Conservation (phyloP, 2,888 invertebrate species). For the Ariolimax columbianus region DNA sequence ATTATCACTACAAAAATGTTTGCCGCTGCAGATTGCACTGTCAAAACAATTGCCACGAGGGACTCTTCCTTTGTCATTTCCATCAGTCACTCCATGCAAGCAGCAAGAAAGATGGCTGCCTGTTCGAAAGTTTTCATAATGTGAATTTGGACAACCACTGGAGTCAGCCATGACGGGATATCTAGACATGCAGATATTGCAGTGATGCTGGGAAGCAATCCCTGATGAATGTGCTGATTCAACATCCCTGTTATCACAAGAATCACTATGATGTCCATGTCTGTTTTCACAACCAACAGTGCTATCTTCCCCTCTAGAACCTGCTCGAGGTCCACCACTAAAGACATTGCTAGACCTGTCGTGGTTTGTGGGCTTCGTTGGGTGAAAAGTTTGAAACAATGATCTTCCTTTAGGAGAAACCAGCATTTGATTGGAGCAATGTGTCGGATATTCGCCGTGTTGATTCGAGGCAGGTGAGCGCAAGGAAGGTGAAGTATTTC, state of each 20-base stretch:
- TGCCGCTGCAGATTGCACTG: neutral
- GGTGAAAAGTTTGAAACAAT: conserved; percentile 49
- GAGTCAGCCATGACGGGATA: conserved; percentile 28
- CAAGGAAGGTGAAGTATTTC: conserved; percentile 21
- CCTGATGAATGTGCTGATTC: conserved; percentile 22
- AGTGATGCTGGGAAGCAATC: neutral
- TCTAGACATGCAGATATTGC: conserved; percentile 19
- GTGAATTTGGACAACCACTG: neutral
- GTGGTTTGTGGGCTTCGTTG: conserved; percentile 46
- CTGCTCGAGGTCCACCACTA: conserved; percentile 5
- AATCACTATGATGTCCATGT: conserved; percentile 26
- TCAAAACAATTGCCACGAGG: neutral
- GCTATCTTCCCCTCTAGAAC: neutral
- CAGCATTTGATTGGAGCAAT: conserved; percentile 19
- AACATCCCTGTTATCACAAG: conserved; percentile 48
- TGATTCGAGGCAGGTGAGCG: conserved; percentile 31
- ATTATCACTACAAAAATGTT: conserved; percentile 35
- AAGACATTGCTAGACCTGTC: conserved; percentile 19
- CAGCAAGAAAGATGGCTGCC: neutral
- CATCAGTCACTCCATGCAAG: conserved; percentile 7
- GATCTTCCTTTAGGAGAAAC: conserved; percentile 30
- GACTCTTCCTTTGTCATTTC: neutral
- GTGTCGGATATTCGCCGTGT: neutral
- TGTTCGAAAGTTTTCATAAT: conserved; percentile 25
- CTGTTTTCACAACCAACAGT: conserved; percentile 25